Evolutionary conservation across 2,888 invertebrate species (phyloP).

Genomic region (Dryomyza anilis): DNA sequence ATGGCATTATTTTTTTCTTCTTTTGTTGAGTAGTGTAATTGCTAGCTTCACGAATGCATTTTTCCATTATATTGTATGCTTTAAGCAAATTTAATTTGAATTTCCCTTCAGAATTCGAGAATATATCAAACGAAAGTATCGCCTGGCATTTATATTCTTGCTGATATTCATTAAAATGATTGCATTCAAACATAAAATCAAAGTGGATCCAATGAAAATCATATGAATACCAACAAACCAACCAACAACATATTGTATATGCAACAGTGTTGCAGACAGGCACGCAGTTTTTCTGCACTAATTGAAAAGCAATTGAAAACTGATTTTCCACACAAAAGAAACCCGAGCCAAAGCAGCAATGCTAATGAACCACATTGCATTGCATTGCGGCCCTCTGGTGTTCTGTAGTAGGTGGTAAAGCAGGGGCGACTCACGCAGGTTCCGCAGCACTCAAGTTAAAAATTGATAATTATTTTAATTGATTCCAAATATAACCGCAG

Average conservation of each 20-base stretch:
- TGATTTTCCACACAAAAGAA: not conserved
- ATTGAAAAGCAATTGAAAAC: conserved; percentile 20
- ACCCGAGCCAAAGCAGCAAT: not conserved
- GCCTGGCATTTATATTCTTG: no score
- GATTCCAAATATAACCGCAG: conserved; percentile 8
- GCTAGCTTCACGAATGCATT: no score
- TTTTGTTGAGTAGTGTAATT: no score
- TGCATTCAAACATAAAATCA: conserved; percentile 6
- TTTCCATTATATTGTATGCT: no score
- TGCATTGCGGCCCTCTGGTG: no score
- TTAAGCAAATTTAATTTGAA: no score
- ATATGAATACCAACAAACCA: not conserved
- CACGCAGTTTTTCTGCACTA: conserved; percentile 4
- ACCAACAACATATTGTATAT: not conserved
- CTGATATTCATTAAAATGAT: no score
- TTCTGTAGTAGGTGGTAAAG: not conserved
- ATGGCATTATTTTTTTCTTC: no score
- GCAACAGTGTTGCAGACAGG: conserved; percentile 4
- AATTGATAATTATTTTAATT: conserved; percentile 22
- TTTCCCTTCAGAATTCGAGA: no score
- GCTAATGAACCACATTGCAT: no score
- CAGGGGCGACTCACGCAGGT: not conserved
- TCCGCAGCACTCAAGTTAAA: conserved; percentile 13
- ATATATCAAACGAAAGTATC: no score
- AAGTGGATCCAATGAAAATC: conserved; percentile 1